A percentile compares a stretch with the other conserved stretches of the same genome.
phyloP scores from a whole-genome alignment of 1,140 invertebrate genomes.

The Galendromus occidentalis region DNA sequence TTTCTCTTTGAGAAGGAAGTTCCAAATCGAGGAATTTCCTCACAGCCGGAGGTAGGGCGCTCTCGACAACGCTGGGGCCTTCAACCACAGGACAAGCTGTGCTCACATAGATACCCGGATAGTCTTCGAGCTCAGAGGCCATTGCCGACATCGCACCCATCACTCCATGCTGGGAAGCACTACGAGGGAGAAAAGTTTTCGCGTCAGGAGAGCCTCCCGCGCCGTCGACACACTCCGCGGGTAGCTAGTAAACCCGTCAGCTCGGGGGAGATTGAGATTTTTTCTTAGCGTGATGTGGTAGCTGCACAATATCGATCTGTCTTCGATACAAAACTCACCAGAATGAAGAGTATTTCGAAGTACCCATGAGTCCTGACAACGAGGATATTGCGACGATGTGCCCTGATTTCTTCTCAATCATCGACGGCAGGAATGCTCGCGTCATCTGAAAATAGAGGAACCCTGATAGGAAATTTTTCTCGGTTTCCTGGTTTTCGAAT shows the following conservation, averaged over 20 bases:
- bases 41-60: background rate
- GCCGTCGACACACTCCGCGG: too few species aligned
- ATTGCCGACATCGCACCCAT: background rate
- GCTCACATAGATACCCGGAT: background rate
- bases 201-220: too few species aligned
- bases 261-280: too few species aligned
- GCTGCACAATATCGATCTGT: too few species aligned
- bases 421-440: constrained; percentile 52
- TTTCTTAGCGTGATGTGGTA: too few species aligned
- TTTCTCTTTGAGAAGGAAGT: background rate
- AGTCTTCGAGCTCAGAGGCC: background rate
- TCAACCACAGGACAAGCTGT: background rate
- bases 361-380: background rate
- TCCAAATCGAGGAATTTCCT: background rate
- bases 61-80: background rate
- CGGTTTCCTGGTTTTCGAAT: too few species aligned
- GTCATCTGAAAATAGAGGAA: background rate
- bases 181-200: too few species aligned
- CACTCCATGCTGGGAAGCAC: background rate
- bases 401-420: constrained; percentile 53
- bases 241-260: too few species aligned
- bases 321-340: background rate
- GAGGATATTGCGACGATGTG: constrained; percentile 66
- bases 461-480: too few species aligned
- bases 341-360: background rate